Conservation (phyloP, 1,140 invertebrate genomes). For the Dendroctonus valens region DNA sequence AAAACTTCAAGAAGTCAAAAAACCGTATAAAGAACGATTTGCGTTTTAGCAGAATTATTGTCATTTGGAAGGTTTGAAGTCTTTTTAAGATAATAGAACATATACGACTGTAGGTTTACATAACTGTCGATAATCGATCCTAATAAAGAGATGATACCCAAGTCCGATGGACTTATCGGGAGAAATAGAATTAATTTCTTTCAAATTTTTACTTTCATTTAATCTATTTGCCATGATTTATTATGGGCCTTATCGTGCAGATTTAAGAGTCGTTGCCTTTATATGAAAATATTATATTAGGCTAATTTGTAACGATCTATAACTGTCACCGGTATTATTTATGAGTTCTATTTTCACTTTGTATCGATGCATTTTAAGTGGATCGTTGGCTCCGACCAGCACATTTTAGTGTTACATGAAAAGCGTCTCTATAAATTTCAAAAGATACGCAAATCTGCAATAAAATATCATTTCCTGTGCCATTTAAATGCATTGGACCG, state of each 20-base stretch:
- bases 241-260: constrained; percentile 8
- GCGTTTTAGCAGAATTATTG: too few relatives aligned
- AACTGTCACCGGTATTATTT: constrained; percentile 6
- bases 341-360: constrained; percentile 7
- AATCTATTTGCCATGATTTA: constrained; percentile 1
- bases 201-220: too few relatives aligned
- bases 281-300: constrained; percentile 13
- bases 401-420: constrained; percentile 6
- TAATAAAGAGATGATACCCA: too few relatives aligned
- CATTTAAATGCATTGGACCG: too few relatives aligned
- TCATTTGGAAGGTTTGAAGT: too few relatives aligned
- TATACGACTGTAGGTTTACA: too few relatives aligned
- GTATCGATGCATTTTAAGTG: constrained; percentile 13
- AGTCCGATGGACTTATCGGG: too few relatives aligned
- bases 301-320: constrained; percentile 7
- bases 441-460: neutral
- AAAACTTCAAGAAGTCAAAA: too few relatives aligned
- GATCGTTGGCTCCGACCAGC: constrained; percentile 5
- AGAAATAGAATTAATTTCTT: too few relatives aligned
- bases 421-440: neutral
- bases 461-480: constrained; percentile 5
- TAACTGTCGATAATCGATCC: too few relatives aligned
- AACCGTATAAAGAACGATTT: too few relatives aligned
- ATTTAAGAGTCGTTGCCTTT: constrained; percentile 5
- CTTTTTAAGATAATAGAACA: too few relatives aligned